Evolutionary conservation across 1,140 invertebrate genomes (phyloP), one percentile per base, ranked within the genome.

Genomic region (Lordiphosa clarofinis): DNA sequence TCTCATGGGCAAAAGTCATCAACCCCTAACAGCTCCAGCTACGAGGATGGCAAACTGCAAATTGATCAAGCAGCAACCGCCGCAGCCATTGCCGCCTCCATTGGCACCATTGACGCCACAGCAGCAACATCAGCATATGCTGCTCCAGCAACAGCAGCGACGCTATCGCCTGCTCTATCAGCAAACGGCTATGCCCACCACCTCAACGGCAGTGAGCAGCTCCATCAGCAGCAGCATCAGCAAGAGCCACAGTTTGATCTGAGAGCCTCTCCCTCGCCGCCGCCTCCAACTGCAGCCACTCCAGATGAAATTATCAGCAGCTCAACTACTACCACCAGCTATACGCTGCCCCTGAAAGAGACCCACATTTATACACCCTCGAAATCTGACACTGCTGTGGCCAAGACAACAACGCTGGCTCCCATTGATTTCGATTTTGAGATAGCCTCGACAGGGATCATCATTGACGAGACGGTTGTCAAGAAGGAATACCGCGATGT

Each of bases 401-500:
- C 79, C 40, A 86, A 68, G 53, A 86, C 79, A 5, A 86, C 79
- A 37, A 86, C 76, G 5, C 47, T 86, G 24, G 56, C 79, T 3
- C 87, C 84, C 11, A 87, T 88, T 50, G 88, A 89, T 56, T 89
- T 89, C 40, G 88, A 89, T 64, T 89, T 86, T 38, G 87, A 89
- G 54, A 88, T 75, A 38, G 88, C 88, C 4, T 86, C 88, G 11
- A 79, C 87, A 2, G 88, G 88, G 53, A 89, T 87, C 13, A 88
- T 88, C 12, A 89, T 89, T 31, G 76, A 89, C 48, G 88, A 89
- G 53, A 89, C 76, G 13, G 88, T 89, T 42, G 84, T 89, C 8
- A 88, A 88, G 61, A 89, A 89, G 55, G 88, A 89, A 62, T 89
- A 89, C 42, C 70, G 86, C n/a, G 88, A 89, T 72, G 81, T 89